These are phyloP conservation scores for Perognathus longimembris DNA, from an alignment of 2,113 vertebrate species.

Conservation along the genomic window DNA sequence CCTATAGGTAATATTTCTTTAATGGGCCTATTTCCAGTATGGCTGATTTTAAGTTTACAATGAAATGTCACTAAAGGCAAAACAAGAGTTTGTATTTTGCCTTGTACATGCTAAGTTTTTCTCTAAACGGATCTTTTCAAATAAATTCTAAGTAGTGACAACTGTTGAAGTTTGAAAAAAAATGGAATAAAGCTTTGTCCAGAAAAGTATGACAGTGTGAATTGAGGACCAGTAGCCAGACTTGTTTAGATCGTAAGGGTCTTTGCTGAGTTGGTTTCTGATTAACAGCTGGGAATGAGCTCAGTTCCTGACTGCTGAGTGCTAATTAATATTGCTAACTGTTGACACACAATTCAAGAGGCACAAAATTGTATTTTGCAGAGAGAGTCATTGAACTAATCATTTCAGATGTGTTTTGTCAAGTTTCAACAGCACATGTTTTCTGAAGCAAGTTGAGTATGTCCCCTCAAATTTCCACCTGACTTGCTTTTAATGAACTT, in stretches of 20 bases:
- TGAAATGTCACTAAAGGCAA: no score
- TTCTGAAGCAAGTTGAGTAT: not conserved
- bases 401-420: conserved; percentile 68
- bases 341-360: conserved; percentile 64
- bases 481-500: conserved; percentile 37
- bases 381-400: conserved; percentile 53
- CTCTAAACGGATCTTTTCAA: conserved; percentile 6
- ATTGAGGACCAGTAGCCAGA: not conserved
- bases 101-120: not conserved
- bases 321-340: conserved; percentile 65
- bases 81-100: not conserved
- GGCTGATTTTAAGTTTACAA: not conserved
- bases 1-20: not conserved
- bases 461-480: not conserved
- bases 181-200: conserved; percentile 28
- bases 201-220: conserved; percentile 44
- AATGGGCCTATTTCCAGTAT: not conserved
- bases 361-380: conserved; percentile 55
- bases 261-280: conserved; percentile 65
- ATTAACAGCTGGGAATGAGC: conserved; percentile 73
- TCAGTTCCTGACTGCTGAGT: conserved; percentile 52
- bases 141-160: not conserved
- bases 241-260: conserved; percentile 66
- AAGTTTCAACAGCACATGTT: conserved; percentile 54
- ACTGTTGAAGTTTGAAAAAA: conserved; percentile 58